Evolutionary conservation across 1,140 invertebrate genomes (phyloP).

Genomic region (Hycleus phaleratus): DNA sequence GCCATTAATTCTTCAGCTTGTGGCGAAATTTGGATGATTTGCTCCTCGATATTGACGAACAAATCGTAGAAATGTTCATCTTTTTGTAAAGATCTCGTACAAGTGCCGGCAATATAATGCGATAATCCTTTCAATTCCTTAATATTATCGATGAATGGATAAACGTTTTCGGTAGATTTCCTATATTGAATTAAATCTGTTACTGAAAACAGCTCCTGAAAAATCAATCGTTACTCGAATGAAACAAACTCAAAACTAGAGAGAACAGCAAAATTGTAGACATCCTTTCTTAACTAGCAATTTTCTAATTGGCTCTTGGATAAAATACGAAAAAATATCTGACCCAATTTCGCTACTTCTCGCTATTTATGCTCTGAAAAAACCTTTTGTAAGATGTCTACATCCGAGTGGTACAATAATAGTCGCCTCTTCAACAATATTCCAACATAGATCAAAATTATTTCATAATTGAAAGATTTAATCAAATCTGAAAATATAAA

Average conservation of each 20-base stretch:
- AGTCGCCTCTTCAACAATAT: conserved; percentile 24
- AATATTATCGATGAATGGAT: conserved; percentile 11
- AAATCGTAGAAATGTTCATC: conserved; percentile 20
- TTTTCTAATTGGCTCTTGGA: too few species aligned
- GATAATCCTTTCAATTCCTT: conserved; percentile 9
- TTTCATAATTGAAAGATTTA: conserved; percentile 18
- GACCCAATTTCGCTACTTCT: too few species aligned
- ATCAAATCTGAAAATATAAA: conserved; percentile 22
- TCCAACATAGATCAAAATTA: conserved; percentile 23
- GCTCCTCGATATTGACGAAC: conserved; percentile 17
- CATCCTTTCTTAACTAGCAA: too few species aligned
- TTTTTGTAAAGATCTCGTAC: conserved; percentile 8
- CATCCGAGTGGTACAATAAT: conserved; percentile 17
- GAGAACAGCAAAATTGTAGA: too few species aligned
- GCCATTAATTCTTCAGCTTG: conserved; percentile 19
- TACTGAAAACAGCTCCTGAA: conserved; percentile 18
- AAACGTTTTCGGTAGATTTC: conserved; percentile 19
- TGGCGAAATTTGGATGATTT: conserved; percentile 16
- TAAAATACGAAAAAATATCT: too few species aligned
- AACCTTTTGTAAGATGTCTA: conserved; percentile 15
- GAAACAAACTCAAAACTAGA: neutral
- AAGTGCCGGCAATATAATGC: conserved; percentile 19
- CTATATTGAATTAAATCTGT: conserved; percentile 13
- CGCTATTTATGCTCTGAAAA: neutral
- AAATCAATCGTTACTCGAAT: neutral